phyloP scores from a whole-genome alignment of 2,797 vertebrate genomes.

The Clarias fuscus region DNA sequence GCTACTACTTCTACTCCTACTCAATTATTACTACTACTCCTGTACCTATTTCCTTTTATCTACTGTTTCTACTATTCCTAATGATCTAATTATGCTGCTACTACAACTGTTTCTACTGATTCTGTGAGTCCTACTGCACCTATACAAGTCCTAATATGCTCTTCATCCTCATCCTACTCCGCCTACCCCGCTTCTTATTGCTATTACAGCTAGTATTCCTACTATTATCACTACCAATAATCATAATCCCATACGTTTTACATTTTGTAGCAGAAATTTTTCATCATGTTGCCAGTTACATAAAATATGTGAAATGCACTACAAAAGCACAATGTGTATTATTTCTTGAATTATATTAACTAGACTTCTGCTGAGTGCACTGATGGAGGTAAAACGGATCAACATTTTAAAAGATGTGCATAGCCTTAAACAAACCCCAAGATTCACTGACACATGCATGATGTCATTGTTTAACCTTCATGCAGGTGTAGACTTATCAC shows the following conservation, averaged over 20 bases:
- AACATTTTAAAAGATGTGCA: neutral
- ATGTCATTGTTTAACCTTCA: constrained; percentile 22
- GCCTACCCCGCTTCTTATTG: neutral
- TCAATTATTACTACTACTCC: too few relatives aligned
- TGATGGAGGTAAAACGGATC: neutral
- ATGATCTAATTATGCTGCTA: neutral
- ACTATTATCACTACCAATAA: neutral
- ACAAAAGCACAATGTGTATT: neutral
- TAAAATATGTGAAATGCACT: neutral
- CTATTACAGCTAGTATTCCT: neutral
- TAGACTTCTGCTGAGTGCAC: neutral
- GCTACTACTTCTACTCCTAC: too few relatives aligned
- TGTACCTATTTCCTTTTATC: neutral
- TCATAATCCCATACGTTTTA: neutral
- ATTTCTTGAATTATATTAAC: neutral
- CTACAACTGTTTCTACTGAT: neutral
- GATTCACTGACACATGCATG: neutral
- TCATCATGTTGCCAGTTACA: neutral
- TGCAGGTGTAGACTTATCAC: constrained; percentile 22
- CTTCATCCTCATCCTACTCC: neutral
- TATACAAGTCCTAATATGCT: neutral
- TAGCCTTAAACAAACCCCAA: neutral
- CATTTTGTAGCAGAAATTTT: neutral
- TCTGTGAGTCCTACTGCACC: too few relatives aligned
- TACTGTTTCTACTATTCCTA: neutral